Evolutionary conservation across 2,888 invertebrate genomes (phyloP), one percentile per base, ranked within the genome.

Genomic region (Brachypalpus laphriformis): DNA sequence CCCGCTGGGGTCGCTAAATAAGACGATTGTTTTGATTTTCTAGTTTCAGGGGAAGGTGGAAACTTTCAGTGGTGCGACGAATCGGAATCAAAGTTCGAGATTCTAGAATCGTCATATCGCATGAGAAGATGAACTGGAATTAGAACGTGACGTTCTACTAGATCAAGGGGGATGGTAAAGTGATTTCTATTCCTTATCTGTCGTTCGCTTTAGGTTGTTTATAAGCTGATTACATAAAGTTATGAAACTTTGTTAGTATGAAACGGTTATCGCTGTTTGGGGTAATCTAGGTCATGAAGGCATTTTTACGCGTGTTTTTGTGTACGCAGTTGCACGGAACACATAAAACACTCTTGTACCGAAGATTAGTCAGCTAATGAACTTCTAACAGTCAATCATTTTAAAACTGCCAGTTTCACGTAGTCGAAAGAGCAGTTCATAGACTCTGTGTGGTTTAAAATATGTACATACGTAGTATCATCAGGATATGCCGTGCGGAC

Each of bases 171-270:
- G 18, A 42, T 37, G 20, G 6, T 22, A 11, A 59, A 40, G 7
- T 40, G 20, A 40, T 14, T 57, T 5, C 37, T n/a, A 37, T 3
- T 42, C 9, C 25, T 61, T 61, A 61, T 61, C 61, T 28, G 25
- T 14, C 8, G 11, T 40, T 59, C 22, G 28, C 2, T 42, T 45
- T 22, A 14, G 42, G 40, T 59, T 61, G 61, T 59, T 59, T 59
- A 20, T 31, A 9, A 1, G n/a, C 7, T 3, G 22, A 25, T 51
- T 51, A 25, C n/a, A 25, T 51, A 40, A 40, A 14, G 40, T 40
- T 40, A n/a, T 37, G 37, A 11, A 37, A 37, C 40, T 40, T 40
- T 40, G n/a, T n/a, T 40, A n/a, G 14, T n/a, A 14, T 34, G 8
- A 8, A 45, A 45, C 16, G 45, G 6, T 49, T 25, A 20, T 25